Base-by-base conservation (phyloP, 2,797 vertebrate genomes). In the Danio kyathit region DNA sequence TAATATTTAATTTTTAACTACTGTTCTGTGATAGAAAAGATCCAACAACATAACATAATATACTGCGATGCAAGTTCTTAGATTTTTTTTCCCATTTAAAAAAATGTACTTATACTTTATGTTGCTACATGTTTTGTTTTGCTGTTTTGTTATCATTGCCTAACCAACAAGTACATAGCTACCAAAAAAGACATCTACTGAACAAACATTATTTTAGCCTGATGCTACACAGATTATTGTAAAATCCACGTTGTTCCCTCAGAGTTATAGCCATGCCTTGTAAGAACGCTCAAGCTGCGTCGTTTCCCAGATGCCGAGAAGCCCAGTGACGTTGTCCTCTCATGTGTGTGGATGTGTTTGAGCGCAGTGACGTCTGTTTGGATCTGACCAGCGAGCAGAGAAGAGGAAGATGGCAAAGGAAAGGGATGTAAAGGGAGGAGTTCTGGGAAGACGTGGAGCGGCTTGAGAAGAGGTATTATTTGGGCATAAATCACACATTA, bases 301-400 rank as follows among this genome's bases (percentile, higher is more conserved):
- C 11, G 6, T 6, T 52, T 87, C 85, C 89, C 85, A 43, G 40
- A 83, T 80, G 1, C 81, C 38, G 69, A 80, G 79, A 51, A 60
- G 38, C 51, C 76, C 61, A 82, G 80, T 91, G 89, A 92, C 86
- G 89, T 85, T 82, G 78, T 56, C 0, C 49, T 69, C 84, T 79
- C 87, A 69, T 84, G 79, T 17, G 11, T 79, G 76, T 84, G 66
- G 56, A 41, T 56, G 65, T 66, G 75, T 78, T 80, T 13, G 6
- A 86, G 78, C 2, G 13, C 51, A n/a, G 87, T 94, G 92, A 94
- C 88, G 88, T 90, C 71, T 40, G 56, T 61, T 70, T 54, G 54
- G 66, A 71, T 67, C 63, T 38, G 44, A 74, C 44, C 43, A 51
- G 41, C 6, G 7, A 67, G 7, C 5, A 60, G 48, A 49, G 52